Conservation (phyloP, 2,113 vertebrate genomes). For the Plectropomus leopardus region DNA sequence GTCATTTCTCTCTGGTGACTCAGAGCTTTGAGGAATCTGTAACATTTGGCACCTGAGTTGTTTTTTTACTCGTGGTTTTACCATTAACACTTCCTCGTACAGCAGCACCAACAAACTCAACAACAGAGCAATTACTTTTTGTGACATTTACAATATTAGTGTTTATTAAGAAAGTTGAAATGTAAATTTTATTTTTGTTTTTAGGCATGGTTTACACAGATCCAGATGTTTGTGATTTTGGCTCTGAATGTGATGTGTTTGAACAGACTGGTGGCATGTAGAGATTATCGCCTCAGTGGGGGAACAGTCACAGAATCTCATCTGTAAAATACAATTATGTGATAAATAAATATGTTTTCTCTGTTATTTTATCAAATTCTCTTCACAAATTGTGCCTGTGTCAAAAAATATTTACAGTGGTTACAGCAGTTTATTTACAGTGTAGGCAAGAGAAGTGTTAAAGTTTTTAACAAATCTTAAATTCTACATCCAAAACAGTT, state of each 20-base stretch:
- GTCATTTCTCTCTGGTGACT: slow-evolving; percentile 53
- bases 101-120: not conserved
- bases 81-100: not conserved
- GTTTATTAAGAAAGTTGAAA: slow-evolving; percentile 68
- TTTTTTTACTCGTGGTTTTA: not conserved
- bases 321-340: slow-evolving; percentile 33
- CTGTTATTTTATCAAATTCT: slow-evolving; percentile 17
- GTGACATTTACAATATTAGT: slow-evolving; percentile 25
- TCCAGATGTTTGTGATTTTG: not conserved
- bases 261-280: not conserved
- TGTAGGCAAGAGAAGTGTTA: not conserved
- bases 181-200: slow-evolving; percentile 41
- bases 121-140: not conserved
- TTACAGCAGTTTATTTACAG: slow-evolving; percentile 49
- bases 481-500: slow-evolving; percentile 46
- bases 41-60: not conserved
- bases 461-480: slow-evolving; percentile 6
- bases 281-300: not conserved
- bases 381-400: slow-evolving; percentile 31
- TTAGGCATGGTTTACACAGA: slow-evolving; percentile 12
- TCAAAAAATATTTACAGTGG: slow-evolving; percentile 22
- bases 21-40: slow-evolving; percentile 6
- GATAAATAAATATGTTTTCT: slow-evolving; percentile 68
- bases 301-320: slow-evolving; percentile 19
- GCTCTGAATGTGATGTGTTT: not conserved